phyloP scores from a whole-genome alignment of 23 tunicate genomes.

The Styela plicata region DNA sequence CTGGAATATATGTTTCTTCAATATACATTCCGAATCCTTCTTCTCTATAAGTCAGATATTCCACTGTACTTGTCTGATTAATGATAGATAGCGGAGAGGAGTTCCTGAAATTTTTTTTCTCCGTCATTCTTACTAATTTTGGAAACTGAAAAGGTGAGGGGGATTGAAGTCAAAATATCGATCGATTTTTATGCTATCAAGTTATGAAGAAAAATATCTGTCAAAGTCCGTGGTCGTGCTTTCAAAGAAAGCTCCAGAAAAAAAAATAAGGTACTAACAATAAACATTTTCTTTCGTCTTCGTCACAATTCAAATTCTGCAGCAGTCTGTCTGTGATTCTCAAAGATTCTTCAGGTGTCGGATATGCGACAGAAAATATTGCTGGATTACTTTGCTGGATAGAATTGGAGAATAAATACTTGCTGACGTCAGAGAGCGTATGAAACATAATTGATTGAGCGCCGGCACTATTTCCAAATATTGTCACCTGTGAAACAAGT shows the following conservation, averaged over 20 bases:
- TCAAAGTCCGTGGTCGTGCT: too few species aligned
- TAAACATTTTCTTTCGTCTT: conserved; percentile 15
- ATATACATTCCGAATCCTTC: background rate
- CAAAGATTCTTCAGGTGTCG: background rate
- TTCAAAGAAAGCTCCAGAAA: too few species aligned
- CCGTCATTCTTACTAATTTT: too few species aligned
- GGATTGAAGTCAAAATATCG: too few species aligned
- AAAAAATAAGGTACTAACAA: too few species aligned
- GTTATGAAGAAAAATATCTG: too few species aligned
- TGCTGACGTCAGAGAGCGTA: background rate
- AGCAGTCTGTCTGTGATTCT: conserved; percentile 3
- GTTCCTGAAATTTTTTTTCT: background rate
- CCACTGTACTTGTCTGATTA: background rate
- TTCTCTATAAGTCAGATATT: background rate
- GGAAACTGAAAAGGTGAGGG: too few species aligned
- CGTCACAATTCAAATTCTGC: background rate
- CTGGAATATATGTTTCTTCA: conserved; percentile 76
- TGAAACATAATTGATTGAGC: conserved; percentile 8
- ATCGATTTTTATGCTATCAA: too few species aligned
- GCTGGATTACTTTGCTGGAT: background rate
- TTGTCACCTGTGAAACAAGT: background rate
- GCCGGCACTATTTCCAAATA: conserved; percentile 8
- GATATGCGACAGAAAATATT: background rate
- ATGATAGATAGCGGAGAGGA: background rate
- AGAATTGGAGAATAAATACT: background rate